A percentile compares a stretch with the other conserved stretches of the same genome.
phyloP scores from a whole-genome alignment of 1,140 invertebrate genomes.

The Musca domestica region DNA sequence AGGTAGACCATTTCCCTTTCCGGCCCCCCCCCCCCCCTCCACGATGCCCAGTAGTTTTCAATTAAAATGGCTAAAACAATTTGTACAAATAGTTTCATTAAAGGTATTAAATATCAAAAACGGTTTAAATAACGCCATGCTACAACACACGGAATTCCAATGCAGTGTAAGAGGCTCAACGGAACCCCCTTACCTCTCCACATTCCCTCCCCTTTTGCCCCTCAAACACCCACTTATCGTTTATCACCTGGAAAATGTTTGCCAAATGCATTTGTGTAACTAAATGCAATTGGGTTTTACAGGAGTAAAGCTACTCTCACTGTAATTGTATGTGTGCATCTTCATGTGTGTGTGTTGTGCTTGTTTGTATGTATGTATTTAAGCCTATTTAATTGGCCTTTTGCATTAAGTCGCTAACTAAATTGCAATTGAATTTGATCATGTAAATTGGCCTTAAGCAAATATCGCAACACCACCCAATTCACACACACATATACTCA shows the following conservation, averaged over 20 bases:
- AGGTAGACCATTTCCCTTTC: too few species aligned
- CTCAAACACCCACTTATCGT: too few species aligned
- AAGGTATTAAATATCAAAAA: constrained; percentile 16
- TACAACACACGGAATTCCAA: background rate
- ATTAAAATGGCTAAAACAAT: constrained; percentile 14
- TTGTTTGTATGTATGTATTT: constrained; percentile 11
- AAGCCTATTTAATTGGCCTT: constrained; percentile 24
- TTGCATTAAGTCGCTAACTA: constrained; percentile 21
- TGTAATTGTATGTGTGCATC: background rate
- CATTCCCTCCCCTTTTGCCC: too few species aligned
- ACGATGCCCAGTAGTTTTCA: background rate
- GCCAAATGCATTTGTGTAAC: too few species aligned
- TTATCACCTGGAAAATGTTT: too few species aligned
- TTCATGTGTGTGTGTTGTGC: background rate
- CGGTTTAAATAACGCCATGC: constrained; percentile 7
- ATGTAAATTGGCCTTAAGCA: constrained; percentile 24
- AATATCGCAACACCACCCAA: too few species aligned
- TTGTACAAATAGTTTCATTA: constrained; percentile 18
- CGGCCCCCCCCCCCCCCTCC: too few species aligned
- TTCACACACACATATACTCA: too few species aligned
- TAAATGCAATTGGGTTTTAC: too few species aligned
- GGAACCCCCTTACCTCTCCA: too few species aligned
- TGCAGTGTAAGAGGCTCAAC: too few species aligned
- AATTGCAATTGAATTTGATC: constrained; percentile 25
- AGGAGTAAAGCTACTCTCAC: background rate